These are phyloP conservation scores for Dysmachus trigonus DNA, from an alignment of 2,888 invertebrate species.

Conservation along the genomic window DNA sequence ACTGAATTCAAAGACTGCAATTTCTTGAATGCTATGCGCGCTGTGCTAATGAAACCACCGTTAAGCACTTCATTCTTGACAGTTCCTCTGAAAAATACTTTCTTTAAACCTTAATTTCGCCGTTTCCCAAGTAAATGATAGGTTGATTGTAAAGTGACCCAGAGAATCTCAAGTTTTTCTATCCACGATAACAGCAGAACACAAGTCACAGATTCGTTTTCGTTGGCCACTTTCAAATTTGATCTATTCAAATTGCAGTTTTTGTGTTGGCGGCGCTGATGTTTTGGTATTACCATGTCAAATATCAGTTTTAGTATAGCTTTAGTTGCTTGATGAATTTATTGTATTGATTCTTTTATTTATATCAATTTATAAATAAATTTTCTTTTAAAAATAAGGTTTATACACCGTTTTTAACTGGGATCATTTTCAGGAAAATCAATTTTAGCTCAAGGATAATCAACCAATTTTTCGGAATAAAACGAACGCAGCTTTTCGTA, in stretches of 20 bases:
- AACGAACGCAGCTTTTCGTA: neutral
- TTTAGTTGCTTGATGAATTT: neutral
- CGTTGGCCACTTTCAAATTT: constrained; percentile 9
- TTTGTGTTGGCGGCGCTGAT: neutral
- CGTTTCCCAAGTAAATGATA: neutral
- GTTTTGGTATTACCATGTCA: constrained; percentile 12
- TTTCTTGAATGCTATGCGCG: neutral
- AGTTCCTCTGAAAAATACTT: neutral
- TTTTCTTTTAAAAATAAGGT: no score
- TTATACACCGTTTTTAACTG: no score
- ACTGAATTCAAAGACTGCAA: neutral
- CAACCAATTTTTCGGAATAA: neutral
- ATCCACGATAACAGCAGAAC: neutral
- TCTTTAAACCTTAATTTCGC: neutral
- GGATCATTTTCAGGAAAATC: neutral
- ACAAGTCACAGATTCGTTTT: neutral
- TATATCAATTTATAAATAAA: neutral
- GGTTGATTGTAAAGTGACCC: neutral
- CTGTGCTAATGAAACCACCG: neutral
- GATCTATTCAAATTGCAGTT: neutral
- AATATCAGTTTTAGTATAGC: neutral
- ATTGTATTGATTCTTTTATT: neutral
- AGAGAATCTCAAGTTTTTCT: neutral
- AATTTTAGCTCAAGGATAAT: neutral
- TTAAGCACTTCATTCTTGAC: neutral